Percentiles rank a stretch among this genome's conserved stretches.
phyloP scores from a whole-genome alignment of 92 coral and sea anemone genomes.

The Meandrina meandrites region DNA sequence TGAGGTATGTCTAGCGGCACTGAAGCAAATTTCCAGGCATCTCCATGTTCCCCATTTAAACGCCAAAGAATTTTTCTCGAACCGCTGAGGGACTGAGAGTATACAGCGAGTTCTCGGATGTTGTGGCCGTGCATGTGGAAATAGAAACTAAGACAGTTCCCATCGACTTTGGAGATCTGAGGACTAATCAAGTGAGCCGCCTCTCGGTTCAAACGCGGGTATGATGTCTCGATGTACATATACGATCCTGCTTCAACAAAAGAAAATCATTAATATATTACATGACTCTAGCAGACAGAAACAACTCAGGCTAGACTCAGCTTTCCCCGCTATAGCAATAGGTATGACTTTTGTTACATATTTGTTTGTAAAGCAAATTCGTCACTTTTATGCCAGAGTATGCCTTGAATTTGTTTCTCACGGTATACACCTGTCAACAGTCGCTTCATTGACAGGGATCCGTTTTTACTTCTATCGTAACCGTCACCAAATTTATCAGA shows the following conservation, averaged over 20 bases:
- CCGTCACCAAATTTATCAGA: too few relatives aligned
- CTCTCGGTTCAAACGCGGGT: constrained; percentile 86
- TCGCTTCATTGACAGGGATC: too few relatives aligned
- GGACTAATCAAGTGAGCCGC: constrained; percentile 80
- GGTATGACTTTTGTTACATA: too few relatives aligned
- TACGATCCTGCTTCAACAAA: constrained; percentile 61
- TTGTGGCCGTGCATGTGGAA: constrained; percentile 85
- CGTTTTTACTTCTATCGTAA: too few relatives aligned
- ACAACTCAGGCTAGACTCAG: background rate
- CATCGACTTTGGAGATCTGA: constrained; percentile 45
- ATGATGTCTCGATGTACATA: constrained; percentile 85
- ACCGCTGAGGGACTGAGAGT: constrained; percentile 59
- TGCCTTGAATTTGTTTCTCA: too few relatives aligned
- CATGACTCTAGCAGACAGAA: background rate
- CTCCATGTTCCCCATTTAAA: constrained; percentile 59
- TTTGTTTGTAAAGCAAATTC: background rate
- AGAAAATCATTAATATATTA: background rate
- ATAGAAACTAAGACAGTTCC: constrained; percentile 83
- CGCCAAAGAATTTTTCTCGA: constrained; percentile 68
- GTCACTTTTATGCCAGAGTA: background rate
- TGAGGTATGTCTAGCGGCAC: constrained; percentile 32
- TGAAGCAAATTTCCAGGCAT: constrained; percentile 57
- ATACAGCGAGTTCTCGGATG: constrained; percentile 73
- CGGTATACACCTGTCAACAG: too few relatives aligned
- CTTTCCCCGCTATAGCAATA: too few relatives aligned